Percentiles rank a stretch among this genome's conserved stretches.
Conservation (phyloP, 2,888 invertebrate genomes). For the Phasia obesa region DNA sequence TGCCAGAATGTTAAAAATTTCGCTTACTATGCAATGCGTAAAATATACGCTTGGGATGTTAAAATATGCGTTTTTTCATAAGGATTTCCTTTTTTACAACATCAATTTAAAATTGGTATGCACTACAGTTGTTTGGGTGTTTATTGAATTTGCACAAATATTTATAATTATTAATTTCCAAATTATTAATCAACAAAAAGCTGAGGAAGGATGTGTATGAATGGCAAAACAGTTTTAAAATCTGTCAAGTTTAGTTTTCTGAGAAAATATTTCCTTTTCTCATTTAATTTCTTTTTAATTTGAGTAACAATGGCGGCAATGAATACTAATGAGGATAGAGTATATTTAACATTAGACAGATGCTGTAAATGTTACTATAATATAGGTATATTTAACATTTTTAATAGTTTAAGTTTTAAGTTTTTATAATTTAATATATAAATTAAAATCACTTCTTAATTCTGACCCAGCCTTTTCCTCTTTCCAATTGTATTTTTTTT, state of each 20-base stretch:
- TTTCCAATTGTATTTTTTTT: no score
- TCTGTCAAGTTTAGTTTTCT: constrained; percentile 6
- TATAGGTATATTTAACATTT: no score
- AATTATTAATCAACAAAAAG: constrained; percentile 47
- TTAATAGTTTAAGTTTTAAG: no score
- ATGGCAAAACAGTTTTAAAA: constrained; percentile 29
- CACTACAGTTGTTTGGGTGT: constrained; percentile 60
- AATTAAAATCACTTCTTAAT: no score
- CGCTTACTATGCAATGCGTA: constrained; percentile 77
- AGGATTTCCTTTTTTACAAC: constrained; percentile 15
- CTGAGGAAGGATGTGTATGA: constrained; percentile 45
- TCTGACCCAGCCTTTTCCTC: no score
- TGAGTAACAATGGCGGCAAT: not conserved
- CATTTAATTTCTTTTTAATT: constrained; percentile 28
- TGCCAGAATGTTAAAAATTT: constrained; percentile 76
- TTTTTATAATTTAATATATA: no score
- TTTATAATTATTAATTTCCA: constrained; percentile 65
- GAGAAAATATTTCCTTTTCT: not conserved
- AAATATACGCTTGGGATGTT: constrained; percentile 77
- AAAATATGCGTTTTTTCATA: constrained; percentile 41
- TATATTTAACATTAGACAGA: no score
- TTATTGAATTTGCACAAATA: constrained; percentile 70
- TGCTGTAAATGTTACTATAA: no score
- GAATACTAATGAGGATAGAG: constrained; percentile 33
- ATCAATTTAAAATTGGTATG: constrained; percentile 42